These are phyloP conservation scores for Physella acuta DNA, from an alignment of 1,140 invertebrate genomes.

Conservation along the genomic window DNA sequence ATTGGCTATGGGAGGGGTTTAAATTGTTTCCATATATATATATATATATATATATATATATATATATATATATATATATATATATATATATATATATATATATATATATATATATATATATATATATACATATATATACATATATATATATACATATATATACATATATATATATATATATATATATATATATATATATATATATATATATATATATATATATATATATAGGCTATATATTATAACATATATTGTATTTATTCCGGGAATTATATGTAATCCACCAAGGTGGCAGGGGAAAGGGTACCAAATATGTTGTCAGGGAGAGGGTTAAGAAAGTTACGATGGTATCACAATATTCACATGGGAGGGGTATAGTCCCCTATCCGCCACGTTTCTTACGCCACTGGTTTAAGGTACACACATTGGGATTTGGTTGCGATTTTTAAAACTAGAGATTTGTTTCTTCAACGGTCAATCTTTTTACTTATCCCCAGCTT, in stretches of 20 bases:
- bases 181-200: background rate
- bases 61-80: slow-evolving; percentile 1
- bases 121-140: background rate
- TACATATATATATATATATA: background rate
- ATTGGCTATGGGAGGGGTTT: background rate
- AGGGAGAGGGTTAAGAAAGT: too few species aligned
- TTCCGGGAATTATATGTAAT: background rate
- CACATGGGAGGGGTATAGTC: too few species aligned
- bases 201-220: background rate
- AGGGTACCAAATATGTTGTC: too few species aligned
- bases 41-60: background rate
- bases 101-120: background rate
- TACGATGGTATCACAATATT: too few species aligned
- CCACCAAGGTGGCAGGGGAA: background rate
- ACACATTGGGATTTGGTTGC: too few species aligned
- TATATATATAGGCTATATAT: background rate
- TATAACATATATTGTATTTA: background rate
- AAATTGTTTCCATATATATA: background rate
- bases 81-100: background rate
- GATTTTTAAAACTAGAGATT: too few species aligned
- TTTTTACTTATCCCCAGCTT: too few species aligned
- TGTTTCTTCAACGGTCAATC: too few species aligned
- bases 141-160: background rate
- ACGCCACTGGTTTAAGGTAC: too few species aligned
- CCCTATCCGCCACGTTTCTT: too few species aligned